Evolutionary conservation across 1,140 invertebrate species (phyloP), one percentile per base, ranked within the genome.

Genomic region (Rhyzopertha dominica): DNA sequence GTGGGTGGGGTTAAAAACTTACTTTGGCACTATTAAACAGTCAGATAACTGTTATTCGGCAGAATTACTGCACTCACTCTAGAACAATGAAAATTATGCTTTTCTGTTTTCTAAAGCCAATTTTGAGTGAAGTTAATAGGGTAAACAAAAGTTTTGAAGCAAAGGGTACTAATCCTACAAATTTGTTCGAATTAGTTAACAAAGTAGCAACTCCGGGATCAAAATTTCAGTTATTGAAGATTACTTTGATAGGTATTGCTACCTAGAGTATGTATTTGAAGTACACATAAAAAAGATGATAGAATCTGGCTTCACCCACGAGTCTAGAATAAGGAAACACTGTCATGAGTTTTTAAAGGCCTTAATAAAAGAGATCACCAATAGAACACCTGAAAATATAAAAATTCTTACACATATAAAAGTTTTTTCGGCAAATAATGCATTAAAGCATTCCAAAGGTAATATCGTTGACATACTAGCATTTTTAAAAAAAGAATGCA

Each of bases 1-100:
- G 42, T 70, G 62, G 60, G 5, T 53, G 16, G 62, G 66, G 47
- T 56, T 68, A 26, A 65, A 66, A 58, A 20, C n/a, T 10, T 13
- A n/a, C 38, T 44, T 38, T 44, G 32, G 28, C 5, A 12, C 37
- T 22, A 12, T 16, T 13, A 22, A 23, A 44, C 4, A 19, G 5
- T 37, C 22, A 40, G 32, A 44, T 16, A 44, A 30, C 35, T 44
- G 32, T 26, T 32, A 42, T 32, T 31, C 40, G 7, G 25, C 40
- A 5, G 40, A 45, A 45, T 23, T 17, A 13, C 36, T 43, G 25
- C 13, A 20, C 36, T 22, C 42, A n/a, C 19, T 35, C 20, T 43
- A 43, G 2, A 5, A 18, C 7, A 5, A 5, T n/a, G n/a, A n/a
- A 36, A 18, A 36, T 16, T 18, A 19, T 36, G 34, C 18, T 17